Evolutionary conservation across 1,140 invertebrate genomes (phyloP).

Genomic region (Bombyx mori): DNA sequence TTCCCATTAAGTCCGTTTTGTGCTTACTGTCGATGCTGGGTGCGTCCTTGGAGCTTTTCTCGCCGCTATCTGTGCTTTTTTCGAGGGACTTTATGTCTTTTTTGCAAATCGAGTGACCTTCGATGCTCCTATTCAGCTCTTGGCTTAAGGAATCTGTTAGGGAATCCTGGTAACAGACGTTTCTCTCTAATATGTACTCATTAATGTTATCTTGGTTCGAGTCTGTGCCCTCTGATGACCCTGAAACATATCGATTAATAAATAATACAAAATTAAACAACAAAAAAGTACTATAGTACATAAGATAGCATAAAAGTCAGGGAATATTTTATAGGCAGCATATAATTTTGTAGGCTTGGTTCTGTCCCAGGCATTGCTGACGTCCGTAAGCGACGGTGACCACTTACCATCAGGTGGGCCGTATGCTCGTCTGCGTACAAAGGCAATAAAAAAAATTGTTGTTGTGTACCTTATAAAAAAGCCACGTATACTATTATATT

Average conservation of each 20-base stretch:
- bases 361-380: no score
- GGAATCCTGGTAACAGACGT: conserved; percentile 68
- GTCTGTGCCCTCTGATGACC: conserved; percentile 52
- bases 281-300: neutral
- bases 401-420: no score
- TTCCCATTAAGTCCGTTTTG: conserved; percentile 42
- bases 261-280: conserved; percentile 1
- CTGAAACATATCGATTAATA: conserved; percentile 19
- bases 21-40: conserved; percentile 59
- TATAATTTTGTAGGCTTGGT: no score
- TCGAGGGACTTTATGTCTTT: conserved; percentile 41
- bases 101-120: conserved; percentile 41
- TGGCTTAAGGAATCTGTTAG: conserved; percentile 62
- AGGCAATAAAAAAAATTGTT: no score
- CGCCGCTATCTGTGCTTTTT: conserved; percentile 56
- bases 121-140: conserved; percentile 51
- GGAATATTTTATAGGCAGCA: no score
- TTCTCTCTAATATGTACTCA: conserved; percentile 65
- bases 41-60: conserved; percentile 57
- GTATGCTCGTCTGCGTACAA: no score
- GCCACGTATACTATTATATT: no score
- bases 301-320: no score
- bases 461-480: no score
- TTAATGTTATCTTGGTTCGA: conserved; percentile 59
- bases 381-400: no score